Evolutionary conservation across 30 jellyfish, hydroid and myxozoan genomes (phyloP).

Genomic region (Aurelia aurita): DNA sequence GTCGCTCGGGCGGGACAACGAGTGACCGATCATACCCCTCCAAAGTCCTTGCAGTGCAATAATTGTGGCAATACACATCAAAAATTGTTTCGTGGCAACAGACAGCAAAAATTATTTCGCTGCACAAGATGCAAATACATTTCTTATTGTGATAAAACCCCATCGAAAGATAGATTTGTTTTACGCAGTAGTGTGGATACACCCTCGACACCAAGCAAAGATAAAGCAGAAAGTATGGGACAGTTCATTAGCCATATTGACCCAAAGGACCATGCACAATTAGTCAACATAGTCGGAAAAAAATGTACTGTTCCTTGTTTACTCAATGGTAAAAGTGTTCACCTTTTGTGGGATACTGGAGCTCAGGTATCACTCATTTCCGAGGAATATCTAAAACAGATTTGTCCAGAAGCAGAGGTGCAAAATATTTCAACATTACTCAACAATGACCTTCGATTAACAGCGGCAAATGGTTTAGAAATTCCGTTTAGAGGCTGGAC

Average conservation of each 20-base stretch:
- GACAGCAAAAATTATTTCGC: background rate
- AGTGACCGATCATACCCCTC: background rate
- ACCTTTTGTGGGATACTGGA: constrained; percentile 19
- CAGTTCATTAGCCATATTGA: background rate
- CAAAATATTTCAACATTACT: constrained; percentile 5
- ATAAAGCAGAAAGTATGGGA: background rate
- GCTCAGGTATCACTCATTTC: constrained; percentile 20
- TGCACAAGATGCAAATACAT: background rate
- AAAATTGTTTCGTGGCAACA: background rate
- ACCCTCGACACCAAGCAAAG: too few species aligned
- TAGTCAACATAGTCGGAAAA: constrained; percentile 18
- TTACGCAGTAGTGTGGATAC: too few species aligned
- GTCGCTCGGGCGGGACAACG: constrained; percentile 20
- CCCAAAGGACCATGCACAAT: constrained; percentile 17
- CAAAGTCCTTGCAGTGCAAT: constrained; percentile 8
- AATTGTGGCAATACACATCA: constrained; percentile 14
- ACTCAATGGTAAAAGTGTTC: background rate
- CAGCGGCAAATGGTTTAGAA: constrained; percentile 12
- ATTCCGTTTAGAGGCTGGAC: constrained; percentile 20
- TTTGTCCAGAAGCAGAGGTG: background rate
- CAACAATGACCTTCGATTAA: background rate
- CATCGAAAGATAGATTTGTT: too few species aligned
- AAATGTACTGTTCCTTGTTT: constrained; percentile 29
- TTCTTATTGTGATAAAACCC: background rate
- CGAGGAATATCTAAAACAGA: background rate